Evolutionary conservation across 1,140 invertebrate species (phyloP), one percentile per base, ranked within the genome.

Genomic region (Drosophila melanogaster): DNA sequence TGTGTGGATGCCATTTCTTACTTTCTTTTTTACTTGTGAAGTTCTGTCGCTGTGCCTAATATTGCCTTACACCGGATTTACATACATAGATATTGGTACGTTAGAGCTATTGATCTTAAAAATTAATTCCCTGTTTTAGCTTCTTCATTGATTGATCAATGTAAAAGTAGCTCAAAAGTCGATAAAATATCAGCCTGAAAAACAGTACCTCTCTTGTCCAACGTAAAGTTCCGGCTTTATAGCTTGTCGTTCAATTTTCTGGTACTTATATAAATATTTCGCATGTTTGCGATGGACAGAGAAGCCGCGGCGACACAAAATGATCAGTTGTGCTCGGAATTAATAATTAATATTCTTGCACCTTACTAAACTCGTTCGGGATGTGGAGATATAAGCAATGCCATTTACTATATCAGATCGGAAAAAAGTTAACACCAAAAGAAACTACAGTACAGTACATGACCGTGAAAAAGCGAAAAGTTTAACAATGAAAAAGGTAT

Each of bases 311-410:
- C 70, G 77, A 83, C 87, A 83, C 77, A 73, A 90, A 86, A 81
- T 90, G 77, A 65, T 71, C 72, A 84, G 70, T 83, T 90, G 87
- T 90, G 86, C 80, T 90, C 73, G 70, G 87, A 90, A 90, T 87
- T 87, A 84, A 62, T 90, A 90, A 90, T 90, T 90, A 90, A 90
- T 90, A 90, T 89, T 90, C 87, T 90, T 90, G 87, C 87, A 90
- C 87, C 87, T 90, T 79, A 70, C 74, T 51, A 79, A 86, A 84
- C 61, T 67, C 53, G 58, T 59, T 49, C 53, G 65, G 41, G 8
- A 56, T 33, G 49, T 50, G 49, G 15, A 35, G 30, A 33, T 35
- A 22, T 51, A 49, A 33, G 19, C 33, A 38, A 40, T 24, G 50
- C 19, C 43, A 10, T 22, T 7, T 46, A 19, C 19, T 53, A 49